phyloP scores from a whole-genome alignment of 2,797 vertebrate genomes.

The Lagodon rhomboides region DNA sequence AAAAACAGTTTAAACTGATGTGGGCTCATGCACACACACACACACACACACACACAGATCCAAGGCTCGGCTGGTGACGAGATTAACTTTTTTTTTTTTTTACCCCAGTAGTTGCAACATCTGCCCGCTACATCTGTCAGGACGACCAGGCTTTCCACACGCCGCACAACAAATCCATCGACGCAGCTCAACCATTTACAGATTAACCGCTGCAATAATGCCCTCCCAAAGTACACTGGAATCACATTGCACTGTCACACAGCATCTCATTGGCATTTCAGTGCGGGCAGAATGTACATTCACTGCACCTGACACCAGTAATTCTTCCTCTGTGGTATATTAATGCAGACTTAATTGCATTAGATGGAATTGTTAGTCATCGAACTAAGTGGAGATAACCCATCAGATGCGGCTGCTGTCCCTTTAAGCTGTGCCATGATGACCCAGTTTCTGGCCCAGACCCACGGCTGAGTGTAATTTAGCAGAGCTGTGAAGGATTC shows the following conservation, averaged over 20 bases:
- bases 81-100: slow-evolving; percentile 78
- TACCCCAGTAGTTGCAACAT: slow-evolving; percentile 78
- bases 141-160: slow-evolving; percentile 67
- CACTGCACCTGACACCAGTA: slow-evolving; percentile 1
- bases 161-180: slow-evolving; percentile 73
- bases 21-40: slow-evolving; percentile 6
- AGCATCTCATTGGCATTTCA: slow-evolving; percentile 23
- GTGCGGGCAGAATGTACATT: slow-evolving; percentile 8
- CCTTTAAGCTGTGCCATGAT: slow-evolving; percentile 79
- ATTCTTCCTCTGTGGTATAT: slow-evolving; percentile 3
- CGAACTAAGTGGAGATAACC: slow-evolving; percentile 30
- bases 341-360: slow-evolving; percentile 21
- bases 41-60: slow-evolving; percentile 29
- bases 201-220: slow-evolving; percentile 80
- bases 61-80: slow-evolving; percentile 59
- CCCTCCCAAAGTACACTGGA: slow-evolving; percentile 63
- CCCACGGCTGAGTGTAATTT: slow-evolving; percentile 79
- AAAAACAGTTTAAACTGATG: slow-evolving; percentile 24
- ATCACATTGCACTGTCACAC: slow-evolving; percentile 36
- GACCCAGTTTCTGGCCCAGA: slow-evolving; percentile 84
- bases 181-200: slow-evolving; percentile 78
- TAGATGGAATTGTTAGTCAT: slow-evolving; percentile 22
- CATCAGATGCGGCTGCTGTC: slow-evolving; percentile 60
- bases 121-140: slow-evolving; percentile 82
- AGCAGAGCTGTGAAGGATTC: slow-evolving; percentile 78